Conservation (phyloP, 2,797 vertebrate species). For the Threskiornis aethiopicus region DNA sequence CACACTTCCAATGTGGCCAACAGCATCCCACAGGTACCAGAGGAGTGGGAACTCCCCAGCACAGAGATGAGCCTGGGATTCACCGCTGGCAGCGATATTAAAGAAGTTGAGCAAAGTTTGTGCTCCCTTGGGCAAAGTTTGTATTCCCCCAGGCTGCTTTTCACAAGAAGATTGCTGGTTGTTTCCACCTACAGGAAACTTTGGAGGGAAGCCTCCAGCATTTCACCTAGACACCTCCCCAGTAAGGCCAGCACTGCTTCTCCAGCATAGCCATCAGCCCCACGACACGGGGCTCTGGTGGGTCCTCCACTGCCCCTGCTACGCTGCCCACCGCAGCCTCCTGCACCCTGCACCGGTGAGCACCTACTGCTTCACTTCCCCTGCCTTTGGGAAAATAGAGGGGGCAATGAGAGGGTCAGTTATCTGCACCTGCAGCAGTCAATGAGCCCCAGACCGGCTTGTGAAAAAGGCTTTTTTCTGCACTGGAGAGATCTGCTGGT, state of each 20-base stretch:
- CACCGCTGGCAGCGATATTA: not conserved
- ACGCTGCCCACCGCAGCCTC: fast-evolving
- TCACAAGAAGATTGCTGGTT: not conserved
- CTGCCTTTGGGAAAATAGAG: not conserved
- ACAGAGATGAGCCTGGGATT: not conserved
- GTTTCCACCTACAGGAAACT: not conserved
- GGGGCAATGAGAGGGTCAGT: not conserved
- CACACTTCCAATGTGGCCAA: not conserved
- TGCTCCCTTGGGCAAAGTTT: not conserved
- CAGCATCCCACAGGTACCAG: not conserved
- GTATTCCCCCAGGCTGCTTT: not conserved
- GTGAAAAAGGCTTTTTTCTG: not conserved
- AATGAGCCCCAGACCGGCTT: fast-evolving
- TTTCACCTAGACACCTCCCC: not conserved
- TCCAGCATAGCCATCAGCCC: not conserved
- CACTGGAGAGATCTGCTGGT: not conserved
- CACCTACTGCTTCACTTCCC: not conserved
- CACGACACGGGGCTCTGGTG: fast-evolving
- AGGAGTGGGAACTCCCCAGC: not conserved
- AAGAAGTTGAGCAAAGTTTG: not conserved
- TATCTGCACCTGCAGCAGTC: not conserved
- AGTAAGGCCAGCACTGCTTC: fast-evolving
- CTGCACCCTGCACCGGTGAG: not conserved
- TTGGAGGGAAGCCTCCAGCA: not conserved
- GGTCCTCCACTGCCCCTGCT: not conserved